A percentile compares a stretch with the other conserved stretches of the same genome.
phyloP scores from a whole-genome alignment of 2,888 invertebrate genomes.

The Branchellion lobata region DNA sequence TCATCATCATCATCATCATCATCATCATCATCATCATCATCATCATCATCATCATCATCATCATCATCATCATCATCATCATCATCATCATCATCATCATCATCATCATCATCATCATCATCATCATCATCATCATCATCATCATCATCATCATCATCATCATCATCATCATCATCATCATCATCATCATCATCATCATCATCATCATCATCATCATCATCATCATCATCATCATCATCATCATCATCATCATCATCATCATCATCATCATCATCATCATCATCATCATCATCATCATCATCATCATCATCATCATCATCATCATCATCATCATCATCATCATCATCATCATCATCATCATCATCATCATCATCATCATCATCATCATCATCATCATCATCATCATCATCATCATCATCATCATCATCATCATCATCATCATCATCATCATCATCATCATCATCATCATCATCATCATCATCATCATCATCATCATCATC shows the following conservation, averaged over 20 bases:
- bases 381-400: conserved; percentile 3
- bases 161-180: conserved; percentile 4
- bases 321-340: conserved; percentile 15
- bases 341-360: conserved; percentile 2
- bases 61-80: conserved; percentile 13
- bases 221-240: conserved; percentile 13
- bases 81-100: conserved; percentile 3
- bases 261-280: conserved; percentile 7
- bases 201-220: neutral
- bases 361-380: conserved; percentile 3
- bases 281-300: conserved; percentile 1
- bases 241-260: conserved; percentile 4
- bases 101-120: conserved; percentile 10
- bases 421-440: neutral
- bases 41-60: conserved; percentile 42
- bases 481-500: conserved; percentile 11
- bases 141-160: conserved; percentile 14
- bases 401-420: conserved; percentile 17
- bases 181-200: conserved; percentile 7
- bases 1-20: conserved; percentile 3
- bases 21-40: conserved; percentile 36
- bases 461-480: conserved; percentile 5
- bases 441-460: conserved; percentile 9
- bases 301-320: conserved; percentile 8
- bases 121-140: neutral